Evolutionary conservation across 2,888 invertebrate species (phyloP).

Genomic region (Callyntrura guangdongensis): DNA sequence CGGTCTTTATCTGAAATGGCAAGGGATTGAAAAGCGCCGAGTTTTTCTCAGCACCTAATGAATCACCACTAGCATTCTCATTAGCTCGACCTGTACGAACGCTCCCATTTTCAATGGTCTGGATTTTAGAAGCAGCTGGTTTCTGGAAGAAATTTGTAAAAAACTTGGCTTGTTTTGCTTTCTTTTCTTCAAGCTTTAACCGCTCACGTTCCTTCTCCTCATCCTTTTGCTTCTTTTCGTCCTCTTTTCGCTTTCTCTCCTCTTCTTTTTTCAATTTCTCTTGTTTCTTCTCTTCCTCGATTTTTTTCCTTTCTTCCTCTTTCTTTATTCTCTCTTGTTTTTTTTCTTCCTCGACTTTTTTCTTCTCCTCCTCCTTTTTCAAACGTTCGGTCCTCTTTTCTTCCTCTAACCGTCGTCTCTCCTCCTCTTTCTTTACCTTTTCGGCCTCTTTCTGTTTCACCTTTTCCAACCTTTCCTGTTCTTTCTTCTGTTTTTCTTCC

Average conservation of each 20-base stretch:
- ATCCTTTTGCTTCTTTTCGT: conserved; percentile 87
- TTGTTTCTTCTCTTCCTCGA: conserved; percentile 88
- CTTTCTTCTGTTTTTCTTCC: conserved; percentile 87
- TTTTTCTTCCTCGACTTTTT: conserved; percentile 87
- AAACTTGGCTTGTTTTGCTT: conserved; percentile 85
- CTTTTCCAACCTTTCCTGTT: conserved; percentile 87
- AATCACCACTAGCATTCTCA: neutral
- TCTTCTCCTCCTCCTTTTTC: conserved; percentile 88
- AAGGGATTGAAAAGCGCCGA: conserved; percentile 83
- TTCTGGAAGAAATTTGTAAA: conserved; percentile 80
- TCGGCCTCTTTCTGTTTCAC: conserved; percentile 89
- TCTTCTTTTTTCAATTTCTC: conserved; percentile 88
- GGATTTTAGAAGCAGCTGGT: conserved; percentile 72
- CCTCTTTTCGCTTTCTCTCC: conserved; percentile 88
- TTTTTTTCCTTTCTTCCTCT: conserved; percentile 88
- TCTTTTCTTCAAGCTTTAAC: conserved; percentile 85
- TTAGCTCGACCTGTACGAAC: neutral
- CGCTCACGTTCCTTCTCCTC: conserved; percentile 85
- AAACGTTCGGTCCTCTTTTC: conserved; percentile 87
- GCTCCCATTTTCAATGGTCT: conserved; percentile 68
- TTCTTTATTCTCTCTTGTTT: conserved; percentile 87
- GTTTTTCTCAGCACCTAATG: conserved; percentile 35
- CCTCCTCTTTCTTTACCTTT: conserved; percentile 86
- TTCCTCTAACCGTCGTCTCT: conserved; percentile 74
- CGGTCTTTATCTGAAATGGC: conserved; percentile 90